Conservation (phyloP, 2,888 invertebrate species). For the Heliconius sara region DNA sequence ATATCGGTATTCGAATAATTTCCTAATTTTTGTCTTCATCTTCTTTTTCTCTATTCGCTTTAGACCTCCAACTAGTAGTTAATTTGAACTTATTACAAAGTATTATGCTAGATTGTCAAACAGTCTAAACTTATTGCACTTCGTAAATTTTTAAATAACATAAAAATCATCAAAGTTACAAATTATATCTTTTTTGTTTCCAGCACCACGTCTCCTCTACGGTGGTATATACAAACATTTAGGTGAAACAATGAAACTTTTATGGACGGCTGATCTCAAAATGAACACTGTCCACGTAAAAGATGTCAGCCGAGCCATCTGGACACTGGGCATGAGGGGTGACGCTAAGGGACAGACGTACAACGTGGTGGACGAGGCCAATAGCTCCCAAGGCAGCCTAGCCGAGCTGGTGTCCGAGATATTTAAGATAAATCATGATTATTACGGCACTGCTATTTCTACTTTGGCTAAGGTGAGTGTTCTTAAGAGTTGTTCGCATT, state of each 20-base stretch:
- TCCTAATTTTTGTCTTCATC: no score
- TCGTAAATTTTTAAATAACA: no score
- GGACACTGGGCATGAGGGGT: slow-evolving; percentile 86
- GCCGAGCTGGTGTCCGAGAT: slow-evolving; percentile 91
- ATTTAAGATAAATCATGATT: slow-evolving; percentile 93
- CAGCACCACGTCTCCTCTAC: slow-evolving; percentile 93
- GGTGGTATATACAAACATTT: slow-evolving; percentile 95
- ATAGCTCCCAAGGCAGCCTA: slow-evolving; percentile 93
- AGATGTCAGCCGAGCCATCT: slow-evolving; percentile 93
- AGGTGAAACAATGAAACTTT: slow-evolving; percentile 94
- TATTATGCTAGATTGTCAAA: no score
- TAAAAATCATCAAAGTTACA: no score
- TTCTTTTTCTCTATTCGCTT: no score
- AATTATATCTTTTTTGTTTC: not conserved
- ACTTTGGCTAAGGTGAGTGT: slow-evolving; percentile 89
- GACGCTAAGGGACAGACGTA: slow-evolving; percentile 86
- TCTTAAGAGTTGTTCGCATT: not conserved
- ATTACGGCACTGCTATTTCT: slow-evolving; percentile 92
- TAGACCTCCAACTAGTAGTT: no score
- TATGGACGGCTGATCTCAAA: slow-evolving; percentile 93
- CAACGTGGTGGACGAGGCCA: slow-evolving; percentile 92
- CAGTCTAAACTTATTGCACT: no score
- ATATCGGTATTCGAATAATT: no score
- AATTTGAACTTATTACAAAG: no score
- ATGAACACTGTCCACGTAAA: slow-evolving; percentile 94